Base-by-base conservation (phyloP, 2,113 vertebrate genomes). In the Mesembrinibis cayennensis region DNA sequence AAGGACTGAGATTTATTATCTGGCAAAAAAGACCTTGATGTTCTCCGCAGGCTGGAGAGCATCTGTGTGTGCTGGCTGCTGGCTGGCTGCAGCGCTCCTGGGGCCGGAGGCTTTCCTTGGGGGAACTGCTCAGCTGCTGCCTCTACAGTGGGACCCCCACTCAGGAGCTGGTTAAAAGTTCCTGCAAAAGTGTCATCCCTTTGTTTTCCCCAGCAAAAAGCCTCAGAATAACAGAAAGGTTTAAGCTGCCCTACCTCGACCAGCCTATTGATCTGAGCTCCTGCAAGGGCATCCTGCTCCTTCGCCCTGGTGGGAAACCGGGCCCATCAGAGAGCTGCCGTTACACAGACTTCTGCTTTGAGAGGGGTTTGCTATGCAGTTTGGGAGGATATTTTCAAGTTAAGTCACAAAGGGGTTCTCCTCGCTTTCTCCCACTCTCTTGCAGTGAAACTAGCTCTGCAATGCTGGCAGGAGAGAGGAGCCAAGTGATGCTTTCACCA, bases 31-130 rank as follows among this genome's bases (percentile, higher is more conserved):
- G 87, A 59, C 49, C 78, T 90, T 52, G 6, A 45, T 56, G 63
- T 29, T 85, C 78, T 79, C 44, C 5, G 2, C 8, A 52, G 79
- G 55, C 36, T 0, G 5, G 65, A 56, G 34, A 91, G 47, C n/a
- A 81, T 34, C 90, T 6, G 17, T 0, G 2, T n/a, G 71, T 65
- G 55, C 50, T 21, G 36, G 32, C 52, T 84, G 77, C 69, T 19
- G 29, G 49, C 17, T 38, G 55, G 59, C 79, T 45, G 61, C 56
- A 16, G 44, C 0, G 0, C 13, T 56, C 34, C 52, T 0, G 0
- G 69, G 10, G 8, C 18, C 0, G 6, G 59, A 25, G 40, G 32
- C 38, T 53, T 74, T 27, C 45, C 76, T 65, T 13, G 34, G 23
- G 42, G 17, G 11, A 55, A 40, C 34, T 0, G 1, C 42, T 88